Base-by-base conservation (phyloP, 2,888 invertebrate genomes). In the Netelia virgata region DNA sequence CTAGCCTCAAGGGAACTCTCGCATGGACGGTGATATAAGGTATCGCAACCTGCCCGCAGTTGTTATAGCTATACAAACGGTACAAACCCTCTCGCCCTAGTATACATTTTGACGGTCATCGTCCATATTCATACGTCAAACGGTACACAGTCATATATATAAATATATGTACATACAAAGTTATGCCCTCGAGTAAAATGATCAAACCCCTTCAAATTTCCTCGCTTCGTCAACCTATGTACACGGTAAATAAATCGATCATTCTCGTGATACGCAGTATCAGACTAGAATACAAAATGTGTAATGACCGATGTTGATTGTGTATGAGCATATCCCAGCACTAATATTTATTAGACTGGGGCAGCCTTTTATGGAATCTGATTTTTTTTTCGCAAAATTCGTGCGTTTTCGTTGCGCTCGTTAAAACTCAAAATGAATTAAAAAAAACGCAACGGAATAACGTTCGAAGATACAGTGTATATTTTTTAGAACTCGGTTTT, bases 221-320 rank as follows among this genome's bases (percentile, higher is more conserved):
- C 63, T 50, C 73, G 61, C 50, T 63, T 57, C 23, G 36, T 61
- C 73, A 50, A 47, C 28, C 63, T 23, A 59, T 10, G 50, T 47
- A 74, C 47, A 61, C 50, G n/a, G 43, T 43, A 47, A 73, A 47
- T 73, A n/a, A 36, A 10, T 14, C 47, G 11, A 47, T 47, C 14
- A 47, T 14, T 47, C 47, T 47, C 47, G 14, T 47, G 2, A 47
- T 47, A 47, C 14, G 3, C 47, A 3, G 11, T 10, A n/a, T n/a
- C n/a, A n/a, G 9, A 11, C 66, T 16, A 23, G 6, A 36, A 57
- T 57, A 18, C 36, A 41, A 20, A 16, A n/a, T n/a, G 8, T 55
- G n/a, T 5, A 5, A 16, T 16, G n/a, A 53, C 57, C 16, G 16
- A 28, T 70, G 5, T 68, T 68, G 6, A 9, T 20, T 50, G 14